Evolutionary conservation across 2,113 vertebrate genomes (phyloP).

Genomic region (Chlamydotis undulata): DNA sequence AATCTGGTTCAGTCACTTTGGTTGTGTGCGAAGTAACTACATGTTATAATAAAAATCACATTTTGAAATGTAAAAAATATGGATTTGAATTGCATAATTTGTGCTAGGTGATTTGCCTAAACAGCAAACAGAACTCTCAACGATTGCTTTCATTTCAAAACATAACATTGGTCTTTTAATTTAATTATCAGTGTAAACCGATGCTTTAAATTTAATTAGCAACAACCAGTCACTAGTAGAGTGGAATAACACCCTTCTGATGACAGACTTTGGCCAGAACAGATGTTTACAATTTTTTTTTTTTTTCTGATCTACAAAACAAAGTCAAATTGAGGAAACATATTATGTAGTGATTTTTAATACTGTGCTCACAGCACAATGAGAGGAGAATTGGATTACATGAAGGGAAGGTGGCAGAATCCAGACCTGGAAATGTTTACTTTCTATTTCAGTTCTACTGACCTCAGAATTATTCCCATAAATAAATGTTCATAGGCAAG

Average conservation of each 20-base stretch:
- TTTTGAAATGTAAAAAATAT: not conserved
- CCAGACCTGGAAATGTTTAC: not conserved
- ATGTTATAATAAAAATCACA: not conserved
- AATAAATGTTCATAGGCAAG: not conserved
- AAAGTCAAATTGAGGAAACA: not conserved
- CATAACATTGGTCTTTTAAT: not conserved
- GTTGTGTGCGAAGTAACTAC: not conserved
- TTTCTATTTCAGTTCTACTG: not conserved
- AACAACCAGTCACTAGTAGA: not conserved
- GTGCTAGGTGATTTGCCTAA: not conserved
- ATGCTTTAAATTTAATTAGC: slow-evolving; percentile 15
- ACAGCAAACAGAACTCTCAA: not conserved
- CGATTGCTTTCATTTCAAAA: slow-evolving; percentile 16
- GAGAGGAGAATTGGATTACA: not conserved
- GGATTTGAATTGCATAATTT: not conserved
- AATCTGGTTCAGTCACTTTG: not conserved
- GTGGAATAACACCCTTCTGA: not conserved
- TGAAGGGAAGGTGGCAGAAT: not conserved
- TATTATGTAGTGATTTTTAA: not conserved
- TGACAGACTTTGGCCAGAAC: not conserved
- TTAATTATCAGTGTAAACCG: not conserved
- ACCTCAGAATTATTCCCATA: not conserved
- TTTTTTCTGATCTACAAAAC: not conserved
- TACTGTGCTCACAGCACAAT: not conserved
- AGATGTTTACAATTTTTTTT: not conserved